Conservation (phyloP, 2,113 vertebrate genomes). For the Hemicordylus capensis region DNA sequence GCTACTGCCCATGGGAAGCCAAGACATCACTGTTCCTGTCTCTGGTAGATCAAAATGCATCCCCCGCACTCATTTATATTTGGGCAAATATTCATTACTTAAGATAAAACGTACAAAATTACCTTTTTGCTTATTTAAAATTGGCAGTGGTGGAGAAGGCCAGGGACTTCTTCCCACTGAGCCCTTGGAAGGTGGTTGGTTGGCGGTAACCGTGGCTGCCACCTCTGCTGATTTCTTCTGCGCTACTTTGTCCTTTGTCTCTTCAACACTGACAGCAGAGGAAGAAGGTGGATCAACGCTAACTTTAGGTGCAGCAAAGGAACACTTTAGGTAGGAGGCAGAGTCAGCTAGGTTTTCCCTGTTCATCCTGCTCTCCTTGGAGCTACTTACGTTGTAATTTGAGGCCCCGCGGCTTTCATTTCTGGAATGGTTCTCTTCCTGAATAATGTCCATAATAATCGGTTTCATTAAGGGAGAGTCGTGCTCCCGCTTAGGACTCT, state of each 20-base stretch:
- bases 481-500: conserved; percentile 95
- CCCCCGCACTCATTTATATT: not conserved
- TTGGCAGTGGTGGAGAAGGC: conserved; percentile 46
- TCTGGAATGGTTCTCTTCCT: conserved; percentile 67
- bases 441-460: conserved; percentile 75
- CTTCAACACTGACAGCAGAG: conserved; percentile 4
- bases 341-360: conserved; percentile 77
- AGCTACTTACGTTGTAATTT: conserved; percentile 59
- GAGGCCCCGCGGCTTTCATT: conserved; percentile 48
- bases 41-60: not conserved
- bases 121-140: conserved; percentile 88
- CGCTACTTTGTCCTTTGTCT: conserved; percentile 55
- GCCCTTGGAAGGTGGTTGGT: conserved; percentile 53
- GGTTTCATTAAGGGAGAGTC: conserved; percentile 84
- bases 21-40: not conserved
- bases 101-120: conserved; percentile 53
- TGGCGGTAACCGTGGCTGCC: conserved; percentile 38
- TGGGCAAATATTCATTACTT: not conserved
- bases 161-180: conserved; percentile 43
- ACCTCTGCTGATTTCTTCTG: conserved; percentile 66
- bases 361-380: conserved; percentile 74
- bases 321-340: conserved; percentile 75
- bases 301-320: conserved; percentile 70
- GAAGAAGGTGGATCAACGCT: conserved; percentile 67
- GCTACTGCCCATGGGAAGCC: not conserved